Conservation (phyloP, 2,797 vertebrate genomes). For the Simalia tracyae region DNA sequence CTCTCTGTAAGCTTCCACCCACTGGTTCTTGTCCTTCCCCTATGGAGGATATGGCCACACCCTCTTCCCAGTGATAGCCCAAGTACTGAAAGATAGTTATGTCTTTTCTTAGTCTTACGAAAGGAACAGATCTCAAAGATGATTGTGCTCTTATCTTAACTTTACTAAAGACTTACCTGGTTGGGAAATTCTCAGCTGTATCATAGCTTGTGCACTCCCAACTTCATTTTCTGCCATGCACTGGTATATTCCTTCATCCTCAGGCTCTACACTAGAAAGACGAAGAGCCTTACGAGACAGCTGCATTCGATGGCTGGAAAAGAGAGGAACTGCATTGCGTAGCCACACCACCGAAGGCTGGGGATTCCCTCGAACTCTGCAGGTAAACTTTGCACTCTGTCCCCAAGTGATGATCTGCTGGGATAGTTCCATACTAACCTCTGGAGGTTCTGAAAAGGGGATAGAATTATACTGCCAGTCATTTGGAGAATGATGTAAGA, state of each 20-base stretch:
- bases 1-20: background rate
- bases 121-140: background rate
- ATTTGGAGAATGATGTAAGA: background rate
- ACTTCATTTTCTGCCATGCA: constrained; percentile 96
- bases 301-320: constrained; percentile 81
- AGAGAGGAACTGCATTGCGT: constrained; percentile 84
- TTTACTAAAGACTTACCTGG: constrained; percentile 72
- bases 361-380: constrained; percentile 88
- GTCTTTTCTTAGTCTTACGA: background rate
- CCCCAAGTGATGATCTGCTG: constrained; percentile 84
- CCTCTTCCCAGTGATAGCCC: background rate
- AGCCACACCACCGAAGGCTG: constrained; percentile 89
- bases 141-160: background rate
- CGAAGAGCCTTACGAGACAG: constrained; percentile 77
- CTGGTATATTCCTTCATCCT: constrained; percentile 94
- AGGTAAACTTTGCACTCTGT: constrained; percentile 87
- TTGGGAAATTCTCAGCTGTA: constrained; percentile 82
- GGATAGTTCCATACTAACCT: constrained; percentile 89
- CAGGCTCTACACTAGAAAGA: constrained; percentile 82
- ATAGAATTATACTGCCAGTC: background rate
- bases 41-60: background rate
- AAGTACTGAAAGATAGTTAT: background rate
- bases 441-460: constrained; percentile 84
- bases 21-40: background rate
- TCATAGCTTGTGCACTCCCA: constrained; percentile 89